Conservation (phyloP, 2,888 invertebrate genomes). For the Megastigmus dorsalis region DNA sequence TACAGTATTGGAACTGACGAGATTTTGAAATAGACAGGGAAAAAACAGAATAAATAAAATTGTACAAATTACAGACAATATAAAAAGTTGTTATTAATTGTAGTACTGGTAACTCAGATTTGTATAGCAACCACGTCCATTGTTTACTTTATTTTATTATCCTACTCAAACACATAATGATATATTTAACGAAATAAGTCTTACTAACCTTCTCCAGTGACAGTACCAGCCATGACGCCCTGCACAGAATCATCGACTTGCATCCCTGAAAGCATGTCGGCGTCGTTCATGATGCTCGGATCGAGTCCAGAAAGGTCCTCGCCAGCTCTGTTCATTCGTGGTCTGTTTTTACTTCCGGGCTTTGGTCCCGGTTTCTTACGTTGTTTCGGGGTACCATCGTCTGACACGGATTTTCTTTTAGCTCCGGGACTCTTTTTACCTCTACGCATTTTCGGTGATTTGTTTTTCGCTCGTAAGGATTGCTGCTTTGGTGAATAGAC, state of each 20-base stretch:
- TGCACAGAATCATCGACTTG: slow-evolving; percentile 63
- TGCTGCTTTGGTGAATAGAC: slow-evolving; percentile 71
- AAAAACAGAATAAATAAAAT: no score
- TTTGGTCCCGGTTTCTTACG: slow-evolving; percentile 73
- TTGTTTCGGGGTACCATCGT: slow-evolving; percentile 68
- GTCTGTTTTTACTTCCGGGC: slow-evolving; percentile 71
- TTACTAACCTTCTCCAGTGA: slow-evolving; percentile 65
- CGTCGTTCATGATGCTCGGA: slow-evolving; percentile 60
- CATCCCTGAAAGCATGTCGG: slow-evolving; percentile 61
- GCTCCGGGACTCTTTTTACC: slow-evolving; percentile 67
- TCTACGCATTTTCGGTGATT: slow-evolving; percentile 62
- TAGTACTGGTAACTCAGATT: no score
- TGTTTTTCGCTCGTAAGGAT: slow-evolving; percentile 64
- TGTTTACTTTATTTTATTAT: neutral
- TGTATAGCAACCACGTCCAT: no score
- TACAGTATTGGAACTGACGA: no score
- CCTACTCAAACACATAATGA: neutral
- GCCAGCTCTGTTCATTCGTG: slow-evolving; percentile 59
- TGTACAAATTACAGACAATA: no score
- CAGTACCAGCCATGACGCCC: slow-evolving; percentile 59
- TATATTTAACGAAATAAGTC: slow-evolving; percentile 22
- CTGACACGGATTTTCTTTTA: slow-evolving; percentile 64
- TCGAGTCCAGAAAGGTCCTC: slow-evolving; percentile 59
- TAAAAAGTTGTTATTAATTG: no score
- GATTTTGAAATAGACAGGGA: no score